Conservation (phyloP, 1,140 invertebrate genomes). For the Cecropterus lyciades region DNA sequence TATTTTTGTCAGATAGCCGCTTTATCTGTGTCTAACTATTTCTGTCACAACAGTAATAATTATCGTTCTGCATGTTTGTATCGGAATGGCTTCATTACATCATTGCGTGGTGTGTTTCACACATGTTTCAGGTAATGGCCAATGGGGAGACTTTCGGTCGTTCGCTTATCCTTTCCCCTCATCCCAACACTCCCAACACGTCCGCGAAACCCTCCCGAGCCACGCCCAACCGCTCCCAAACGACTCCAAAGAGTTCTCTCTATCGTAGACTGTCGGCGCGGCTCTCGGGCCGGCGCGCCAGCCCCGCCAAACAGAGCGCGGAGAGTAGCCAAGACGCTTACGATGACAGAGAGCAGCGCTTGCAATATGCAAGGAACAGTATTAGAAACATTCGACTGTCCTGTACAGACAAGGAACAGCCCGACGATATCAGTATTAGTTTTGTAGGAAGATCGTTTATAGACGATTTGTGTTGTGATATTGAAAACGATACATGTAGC, state of each 20-base stretch:
- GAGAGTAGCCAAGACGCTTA: slow-evolving; percentile 41
- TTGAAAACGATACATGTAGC: slow-evolving; percentile 49
- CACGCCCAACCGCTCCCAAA: slow-evolving; percentile 73
- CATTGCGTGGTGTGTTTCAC: slow-evolving; percentile 84
- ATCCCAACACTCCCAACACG: slow-evolving; percentile 64
- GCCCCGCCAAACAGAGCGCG: slow-evolving; percentile 53
- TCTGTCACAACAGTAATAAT: slow-evolving; percentile 61
- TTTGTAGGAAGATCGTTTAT: slow-evolving; percentile 64
- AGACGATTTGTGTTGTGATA: slow-evolving; percentile 57
- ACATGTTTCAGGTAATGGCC: slow-evolving; percentile 85
- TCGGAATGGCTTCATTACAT: slow-evolving; percentile 84
- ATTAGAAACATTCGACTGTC: slow-evolving; percentile 58
- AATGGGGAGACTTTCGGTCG: slow-evolving; percentile 84
- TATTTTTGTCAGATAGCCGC: slow-evolving; percentile 48
- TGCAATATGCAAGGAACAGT: slow-evolving; percentile 62
- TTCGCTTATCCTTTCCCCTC: slow-evolving; percentile 82
- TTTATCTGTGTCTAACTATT: slow-evolving; percentile 68
- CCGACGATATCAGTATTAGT: slow-evolving; percentile 67
- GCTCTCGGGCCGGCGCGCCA: slow-evolving; percentile 68
- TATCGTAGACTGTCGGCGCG: slow-evolving; percentile 77
- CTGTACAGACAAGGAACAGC: slow-evolving; percentile 52
- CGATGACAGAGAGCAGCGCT: slow-evolving; percentile 62
- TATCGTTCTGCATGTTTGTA: slow-evolving; percentile 77
- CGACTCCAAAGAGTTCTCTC: slow-evolving; percentile 76
- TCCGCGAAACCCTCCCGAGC: slow-evolving; percentile 61